Evolutionary conservation across 2,888 invertebrate genomes (phyloP), one percentile per base, ranked within the genome.

Genomic region (Bombylius major): DNA sequence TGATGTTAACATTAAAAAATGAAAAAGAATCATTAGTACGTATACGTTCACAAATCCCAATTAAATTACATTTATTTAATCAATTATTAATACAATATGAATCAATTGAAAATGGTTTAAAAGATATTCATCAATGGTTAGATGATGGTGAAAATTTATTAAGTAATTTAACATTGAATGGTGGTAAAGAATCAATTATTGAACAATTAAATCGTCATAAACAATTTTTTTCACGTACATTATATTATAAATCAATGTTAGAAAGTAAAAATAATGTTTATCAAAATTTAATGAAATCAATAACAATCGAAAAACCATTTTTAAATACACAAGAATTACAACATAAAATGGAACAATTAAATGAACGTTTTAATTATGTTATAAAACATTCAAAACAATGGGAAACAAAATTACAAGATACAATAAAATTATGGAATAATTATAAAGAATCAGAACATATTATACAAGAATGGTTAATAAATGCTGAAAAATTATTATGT

Each of bases 231-330:
- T 87, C 91, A 0, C 82, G 92, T 57, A 89, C 87, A 0, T 81
- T 91, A 0, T 93, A 94, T 74, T 94, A 94, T 75, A 89, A 89
- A 66, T 90, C 93, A 0, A 92, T 94, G 88, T 71, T 96, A 58
- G 95, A 95, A 67, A 93, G 91, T 70, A 94, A 94, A 76, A 94
- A 94, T 73, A 94, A 94, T 75, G 88, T 95, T 48, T 86, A 92
- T 76, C 86, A 87, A 68, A 91, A 86, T 68, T 87, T 96, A 50
- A 81, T 89, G 4, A 86, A 86, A 67, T 81, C 89, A 0, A 84
- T 90, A 0, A 84, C 87, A 64, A 78, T 82, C 47, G 84, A 86
- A 63, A 82, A 84, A 58, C 86, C 85, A 61, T 23, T 23, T 2
- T 82, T 89, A 5, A 87, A 89, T 66, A 85, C 86, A 6, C 80